phyloP scores from a whole-genome alignment of 2,797 vertebrate species.

The Pseudotriccus pelzelni region DNA sequence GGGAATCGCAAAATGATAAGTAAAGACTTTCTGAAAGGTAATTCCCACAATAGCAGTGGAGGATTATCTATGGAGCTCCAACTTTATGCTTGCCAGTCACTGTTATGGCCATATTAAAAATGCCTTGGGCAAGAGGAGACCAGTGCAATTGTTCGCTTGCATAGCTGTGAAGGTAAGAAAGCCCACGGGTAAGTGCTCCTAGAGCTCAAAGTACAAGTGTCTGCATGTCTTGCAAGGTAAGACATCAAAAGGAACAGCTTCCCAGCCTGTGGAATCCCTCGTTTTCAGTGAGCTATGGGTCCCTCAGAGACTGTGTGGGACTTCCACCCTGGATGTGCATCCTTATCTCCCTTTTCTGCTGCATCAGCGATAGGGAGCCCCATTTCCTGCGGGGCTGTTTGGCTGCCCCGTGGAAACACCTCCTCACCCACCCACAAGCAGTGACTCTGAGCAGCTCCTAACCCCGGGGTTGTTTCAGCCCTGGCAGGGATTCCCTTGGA shows the following conservation, averaged over 20 bases:
- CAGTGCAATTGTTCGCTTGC: not conserved
- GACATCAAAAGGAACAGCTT: not conserved
- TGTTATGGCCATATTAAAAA: not conserved
- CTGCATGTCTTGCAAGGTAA: not conserved
- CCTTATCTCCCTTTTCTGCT: not conserved
- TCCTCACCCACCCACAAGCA: not conserved
- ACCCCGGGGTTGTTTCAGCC: not conserved
- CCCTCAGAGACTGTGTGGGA: not conserved
- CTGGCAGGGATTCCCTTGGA: not conserved
- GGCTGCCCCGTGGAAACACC: not conserved
- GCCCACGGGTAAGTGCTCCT: not conserved
- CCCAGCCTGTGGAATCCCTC: not conserved
- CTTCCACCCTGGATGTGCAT: not conserved
- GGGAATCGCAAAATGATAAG: not conserved
- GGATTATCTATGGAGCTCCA: not conserved
- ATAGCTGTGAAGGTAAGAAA: not conserved
- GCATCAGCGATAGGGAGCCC: not conserved
- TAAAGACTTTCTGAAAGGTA: not conserved
- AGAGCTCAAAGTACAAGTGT: conserved; percentile 1
- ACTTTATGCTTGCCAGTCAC: not conserved
- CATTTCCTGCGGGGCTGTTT: not conserved
- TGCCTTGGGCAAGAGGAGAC: not conserved
- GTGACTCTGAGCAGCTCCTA: not conserved
- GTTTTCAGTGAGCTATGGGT: not conserved
- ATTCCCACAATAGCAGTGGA: not conserved